Conservation (phyloP, 2,113 vertebrate genomes). For the Pampusana beccarii region DNA sequence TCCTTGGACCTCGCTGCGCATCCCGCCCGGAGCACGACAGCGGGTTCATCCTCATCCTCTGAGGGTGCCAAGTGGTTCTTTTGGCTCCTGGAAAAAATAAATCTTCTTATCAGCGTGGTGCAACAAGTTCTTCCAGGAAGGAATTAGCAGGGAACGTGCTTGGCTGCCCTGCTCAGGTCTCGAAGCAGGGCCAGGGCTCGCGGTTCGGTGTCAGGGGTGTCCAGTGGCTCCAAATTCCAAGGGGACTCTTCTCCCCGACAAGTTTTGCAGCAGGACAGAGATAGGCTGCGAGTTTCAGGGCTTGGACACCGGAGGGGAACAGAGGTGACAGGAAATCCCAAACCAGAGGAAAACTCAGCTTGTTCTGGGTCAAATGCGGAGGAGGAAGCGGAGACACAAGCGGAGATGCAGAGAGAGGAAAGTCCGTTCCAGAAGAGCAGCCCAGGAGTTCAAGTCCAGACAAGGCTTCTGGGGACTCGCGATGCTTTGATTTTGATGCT, state of each 20-base stretch:
- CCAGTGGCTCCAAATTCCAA: neutral
- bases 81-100: neutral
- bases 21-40: neutral
- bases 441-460: neutral
- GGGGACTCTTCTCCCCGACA: neutral
- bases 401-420: neutral
- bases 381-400: neutral
- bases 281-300: neutral
- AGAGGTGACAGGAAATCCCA: slow-evolving; percentile 43
- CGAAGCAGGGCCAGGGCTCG: too few relatives aligned
- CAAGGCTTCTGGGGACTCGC: neutral
- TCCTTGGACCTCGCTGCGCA: fast-evolving
- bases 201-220: too few relatives aligned
- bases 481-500: fast-evolving
- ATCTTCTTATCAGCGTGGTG: neutral
- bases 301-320: neutral
- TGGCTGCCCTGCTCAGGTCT: neutral
- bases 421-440: neutral
- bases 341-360: neutral
- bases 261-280: neutral
- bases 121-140: neutral
- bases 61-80: neutral
- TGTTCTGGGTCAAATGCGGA: neutral
- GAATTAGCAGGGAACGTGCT: neutral
- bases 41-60: neutral